Evolutionary conservation across 2,113 vertebrate species (phyloP).

Genomic region (Fregata magnificens): DNA sequence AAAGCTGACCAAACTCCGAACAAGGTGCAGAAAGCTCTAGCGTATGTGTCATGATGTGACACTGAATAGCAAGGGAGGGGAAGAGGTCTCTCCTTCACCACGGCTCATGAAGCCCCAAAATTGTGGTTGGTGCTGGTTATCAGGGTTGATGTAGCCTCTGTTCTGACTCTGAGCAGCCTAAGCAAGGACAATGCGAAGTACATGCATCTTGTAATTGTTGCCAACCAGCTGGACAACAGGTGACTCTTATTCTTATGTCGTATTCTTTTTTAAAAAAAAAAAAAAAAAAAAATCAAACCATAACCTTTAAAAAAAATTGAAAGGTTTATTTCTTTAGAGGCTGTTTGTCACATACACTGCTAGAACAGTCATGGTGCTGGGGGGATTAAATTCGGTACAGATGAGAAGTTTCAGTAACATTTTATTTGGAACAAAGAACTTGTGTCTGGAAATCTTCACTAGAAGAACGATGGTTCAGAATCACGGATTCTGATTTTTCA

Average conservation of each 20-base stretch:
- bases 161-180: not conserved
- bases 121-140: not conserved
- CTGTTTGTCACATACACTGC: not conserved
- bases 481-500: not conserved
- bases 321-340: not conserved
- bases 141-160: not conserved
- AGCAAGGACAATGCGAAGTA: not conserved
- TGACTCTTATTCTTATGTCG: not conserved
- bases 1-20: not conserved
- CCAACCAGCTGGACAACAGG: not conserved
- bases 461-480: not conserved
- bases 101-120: not conserved
- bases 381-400: not conserved
- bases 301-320: not conserved
- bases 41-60: accelerated
- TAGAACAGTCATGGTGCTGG: not conserved
- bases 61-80: not conserved
- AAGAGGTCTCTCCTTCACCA: not conserved
- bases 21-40: not conserved
- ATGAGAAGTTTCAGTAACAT: not conserved
- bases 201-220: not conserved
- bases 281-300: not conserved
- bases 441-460: not conserved
- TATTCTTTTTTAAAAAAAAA: not conserved
- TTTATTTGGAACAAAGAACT: slow-evolving; percentile 10